Percentiles rank a stretch among this genome's conserved stretches.
Conservation (phyloP, 2,888 invertebrate species). For the Troides oblongomaculatus region DNA sequence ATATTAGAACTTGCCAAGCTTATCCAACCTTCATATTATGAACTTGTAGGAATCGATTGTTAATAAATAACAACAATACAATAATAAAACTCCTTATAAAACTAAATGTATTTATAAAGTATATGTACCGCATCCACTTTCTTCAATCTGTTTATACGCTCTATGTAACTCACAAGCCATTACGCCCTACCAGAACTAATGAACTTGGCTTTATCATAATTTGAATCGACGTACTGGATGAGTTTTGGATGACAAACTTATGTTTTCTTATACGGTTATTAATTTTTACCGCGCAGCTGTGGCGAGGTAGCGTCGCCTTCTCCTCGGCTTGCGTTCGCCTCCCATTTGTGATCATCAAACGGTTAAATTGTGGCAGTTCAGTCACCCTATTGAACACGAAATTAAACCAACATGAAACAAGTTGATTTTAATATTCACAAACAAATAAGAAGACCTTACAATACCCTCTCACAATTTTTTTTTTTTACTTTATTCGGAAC, state of each 20-base stretch:
- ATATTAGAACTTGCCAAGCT: too few relatives aligned
- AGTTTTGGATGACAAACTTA: constrained; percentile 76
- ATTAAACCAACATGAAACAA: not conserved
- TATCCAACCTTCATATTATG: too few relatives aligned
- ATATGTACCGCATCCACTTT: constrained; percentile 49
- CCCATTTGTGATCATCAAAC: constrained; percentile 49
- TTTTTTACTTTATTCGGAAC: too few relatives aligned
- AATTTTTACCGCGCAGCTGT: constrained; percentile 64
- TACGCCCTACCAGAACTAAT: constrained; percentile 78
- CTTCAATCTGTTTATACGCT: constrained; percentile 34
- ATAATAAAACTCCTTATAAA: not conserved
- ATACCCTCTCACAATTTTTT: too few relatives aligned
- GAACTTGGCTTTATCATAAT: constrained; percentile 74
- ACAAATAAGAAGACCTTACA: too few relatives aligned
- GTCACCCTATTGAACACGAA: constrained; percentile 28
- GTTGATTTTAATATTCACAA: not conserved
- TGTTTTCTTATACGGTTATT: constrained; percentile 77
- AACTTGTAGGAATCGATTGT: too few relatives aligned
- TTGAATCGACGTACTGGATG: constrained; percentile 75
- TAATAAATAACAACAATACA: too few relatives aligned
- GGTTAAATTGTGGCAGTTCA: constrained; percentile 48
- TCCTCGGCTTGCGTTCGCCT: constrained; percentile 2
- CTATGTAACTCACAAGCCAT: constrained; percentile 54
- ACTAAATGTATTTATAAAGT: not conserved
- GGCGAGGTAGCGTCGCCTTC: constrained; percentile 16